phyloP scores from a whole-genome alignment of 2,888 invertebrate species.

The Melanophora roralis region DNA sequence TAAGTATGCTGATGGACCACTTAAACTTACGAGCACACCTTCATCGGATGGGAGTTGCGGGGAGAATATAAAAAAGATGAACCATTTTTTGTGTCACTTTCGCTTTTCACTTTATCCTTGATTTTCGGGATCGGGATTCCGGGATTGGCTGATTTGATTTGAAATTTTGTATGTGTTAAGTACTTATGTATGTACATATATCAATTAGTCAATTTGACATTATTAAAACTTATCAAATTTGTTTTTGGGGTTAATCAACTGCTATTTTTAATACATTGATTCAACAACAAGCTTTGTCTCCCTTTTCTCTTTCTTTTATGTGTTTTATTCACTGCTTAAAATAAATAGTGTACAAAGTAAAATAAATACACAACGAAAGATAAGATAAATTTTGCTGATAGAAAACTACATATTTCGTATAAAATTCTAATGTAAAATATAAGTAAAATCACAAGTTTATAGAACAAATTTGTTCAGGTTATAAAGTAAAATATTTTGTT shows the following conservation, averaged over 20 bases:
- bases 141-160: no score
- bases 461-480: background rate
- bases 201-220: background rate
- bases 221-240: background rate
- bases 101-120: no score
- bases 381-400: background rate
- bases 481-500: background rate
- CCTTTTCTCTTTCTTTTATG: background rate
- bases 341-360: background rate
- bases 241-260: conserved; percentile 10
- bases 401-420: background rate
- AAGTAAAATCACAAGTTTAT: no score
- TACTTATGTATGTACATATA: background rate
- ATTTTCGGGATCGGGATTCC: no score
- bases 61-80: no score
- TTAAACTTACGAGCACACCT: no score
- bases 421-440: background rate
- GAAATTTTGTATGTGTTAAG: no score
- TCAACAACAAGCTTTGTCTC: background rate
- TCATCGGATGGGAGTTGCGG: no score
- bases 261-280: conserved; percentile 20
- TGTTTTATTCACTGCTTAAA: no score
- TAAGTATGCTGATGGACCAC: no score
- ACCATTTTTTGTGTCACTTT: no score
- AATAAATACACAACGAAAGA: background rate